Evolutionary conservation across 2,888 invertebrate genomes (phyloP).

Genomic region (Luperina testacea): DNA sequence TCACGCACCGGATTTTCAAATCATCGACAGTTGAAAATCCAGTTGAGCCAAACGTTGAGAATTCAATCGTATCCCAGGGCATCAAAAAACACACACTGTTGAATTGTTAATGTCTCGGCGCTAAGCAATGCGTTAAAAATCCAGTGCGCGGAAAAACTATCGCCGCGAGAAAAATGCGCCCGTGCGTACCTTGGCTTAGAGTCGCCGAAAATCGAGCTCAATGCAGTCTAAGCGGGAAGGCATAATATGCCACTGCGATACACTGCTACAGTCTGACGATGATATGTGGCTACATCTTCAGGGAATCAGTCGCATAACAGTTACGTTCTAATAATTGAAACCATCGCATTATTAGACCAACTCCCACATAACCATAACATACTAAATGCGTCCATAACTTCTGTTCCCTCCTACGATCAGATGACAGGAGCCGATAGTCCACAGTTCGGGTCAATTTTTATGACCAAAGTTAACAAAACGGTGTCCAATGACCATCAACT

Average conservation of each 20-base stretch:
- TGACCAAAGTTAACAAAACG: conserved; percentile 58
- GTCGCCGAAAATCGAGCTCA: neutral
- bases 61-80: neutral
- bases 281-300: neutral
- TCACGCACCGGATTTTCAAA: neutral
- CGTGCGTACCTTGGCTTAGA: neutral
- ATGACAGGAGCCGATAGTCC: conserved; percentile 56
- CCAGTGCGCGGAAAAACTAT: neutral
- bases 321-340: conserved; percentile 6
- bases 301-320: neutral
- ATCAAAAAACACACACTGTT: neutral
- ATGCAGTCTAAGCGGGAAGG: neutral
- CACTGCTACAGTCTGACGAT: neutral
- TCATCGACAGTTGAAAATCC: neutral
- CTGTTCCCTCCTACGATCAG: conserved; percentile 58
- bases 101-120: neutral
- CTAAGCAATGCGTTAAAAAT: neutral
- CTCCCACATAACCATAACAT: conserved; percentile 46
- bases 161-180: neutral
- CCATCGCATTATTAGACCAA: conserved; percentile 16
- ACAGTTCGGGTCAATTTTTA: conserved; percentile 65
- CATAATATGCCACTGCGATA: neutral
- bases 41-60: neutral
- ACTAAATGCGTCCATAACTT: conserved; percentile 35
- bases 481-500: conserved; percentile 62